Evolutionary conservation across 1,140 invertebrate genomes (phyloP).

Genomic region (Pomacea maculata): DNA sequence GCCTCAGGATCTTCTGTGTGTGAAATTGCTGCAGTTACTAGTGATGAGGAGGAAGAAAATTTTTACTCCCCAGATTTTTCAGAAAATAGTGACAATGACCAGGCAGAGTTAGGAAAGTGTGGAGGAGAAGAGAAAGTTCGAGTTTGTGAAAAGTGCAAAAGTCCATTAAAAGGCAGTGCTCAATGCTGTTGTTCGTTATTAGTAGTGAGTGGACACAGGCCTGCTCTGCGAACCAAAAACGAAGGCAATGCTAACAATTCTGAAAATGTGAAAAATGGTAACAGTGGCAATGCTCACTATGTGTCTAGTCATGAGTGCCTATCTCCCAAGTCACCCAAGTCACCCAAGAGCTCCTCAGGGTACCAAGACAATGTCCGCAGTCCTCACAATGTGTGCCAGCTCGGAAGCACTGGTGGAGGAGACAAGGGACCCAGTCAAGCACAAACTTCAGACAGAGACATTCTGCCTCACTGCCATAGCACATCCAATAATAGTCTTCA

Average conservation of each 20-base stretch:
- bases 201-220: slow-evolving; percentile 25
- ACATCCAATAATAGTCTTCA: slow-evolving; percentile 13
- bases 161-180: slow-evolving; percentile 4
- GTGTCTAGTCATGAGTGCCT: slow-evolving; percentile 35
- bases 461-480: slow-evolving; percentile 3
- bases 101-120: slow-evolving; percentile 17
- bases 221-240: slow-evolving; percentile 29
- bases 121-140: slow-evolving; percentile 5
- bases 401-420: not conserved
- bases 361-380: slow-evolving; percentile 15
- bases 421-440: slow-evolving; percentile 1
- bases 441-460: slow-evolving; percentile 2
- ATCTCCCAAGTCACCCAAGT: slow-evolving; percentile 35
- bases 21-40: slow-evolving; percentile 24
- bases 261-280: slow-evolving; percentile 21
- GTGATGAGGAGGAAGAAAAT: slow-evolving; percentile 37
- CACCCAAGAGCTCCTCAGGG: slow-evolving; percentile 31
- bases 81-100: slow-evolving; percentile 34
- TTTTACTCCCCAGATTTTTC: slow-evolving; percentile 37
- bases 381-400: slow-evolving; percentile 12
- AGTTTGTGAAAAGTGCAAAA: slow-evolving; percentile 19
- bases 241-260: slow-evolving; percentile 28
- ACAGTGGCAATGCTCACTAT: slow-evolving; percentile 13
- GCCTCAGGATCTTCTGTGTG: slow-evolving; percentile 15
- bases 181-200: slow-evolving; percentile 19